Percentiles rank a stretch among this genome's conserved stretches.
Conservation (phyloP, 2,888 invertebrate genomes). For the Clostera curtula region DNA sequence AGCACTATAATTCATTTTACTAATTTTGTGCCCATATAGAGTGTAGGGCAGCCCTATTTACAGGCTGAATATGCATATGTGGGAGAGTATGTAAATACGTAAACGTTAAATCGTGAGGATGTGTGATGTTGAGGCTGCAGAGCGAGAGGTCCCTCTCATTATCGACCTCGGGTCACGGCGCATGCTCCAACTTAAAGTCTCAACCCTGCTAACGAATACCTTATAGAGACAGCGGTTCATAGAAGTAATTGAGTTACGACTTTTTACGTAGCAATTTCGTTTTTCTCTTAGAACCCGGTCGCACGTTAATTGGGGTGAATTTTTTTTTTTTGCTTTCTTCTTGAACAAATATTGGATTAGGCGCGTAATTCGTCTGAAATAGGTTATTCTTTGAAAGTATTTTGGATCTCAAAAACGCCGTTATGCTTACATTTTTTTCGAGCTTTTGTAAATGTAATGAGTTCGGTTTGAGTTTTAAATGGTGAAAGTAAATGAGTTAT, state of each 20-base stretch:
- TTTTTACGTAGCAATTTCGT: constrained; percentile 73
- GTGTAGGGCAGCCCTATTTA: constrained; percentile 29
- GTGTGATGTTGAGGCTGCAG: constrained; percentile 67
- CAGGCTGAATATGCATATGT: constrained; percentile 70
- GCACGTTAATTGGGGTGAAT: constrained; percentile 65
- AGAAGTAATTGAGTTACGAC: constrained; percentile 73
- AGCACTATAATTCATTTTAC: background rate
- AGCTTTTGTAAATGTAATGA: constrained; percentile 21
- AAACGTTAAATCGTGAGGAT: constrained; percentile 69
- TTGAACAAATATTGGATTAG: constrained; percentile 67
- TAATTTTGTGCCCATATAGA: constrained; percentile 4
- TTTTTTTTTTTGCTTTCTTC: constrained; percentile 52
- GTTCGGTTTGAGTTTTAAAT: constrained; percentile 14
- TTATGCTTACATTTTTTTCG: constrained; percentile 23
- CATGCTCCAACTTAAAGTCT: constrained; percentile 65
- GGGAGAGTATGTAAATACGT: constrained; percentile 70
- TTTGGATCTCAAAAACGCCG: constrained; percentile 38
- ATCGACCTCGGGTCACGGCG: constrained; percentile 75
- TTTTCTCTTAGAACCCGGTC: constrained; percentile 68
- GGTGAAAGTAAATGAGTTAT: no score
- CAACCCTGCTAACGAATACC: constrained; percentile 66
- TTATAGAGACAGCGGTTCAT: constrained; percentile 73
- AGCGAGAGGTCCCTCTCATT: constrained; percentile 72
- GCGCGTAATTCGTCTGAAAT: constrained; percentile 57
- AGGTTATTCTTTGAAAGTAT: constrained; percentile 53